phyloP scores from a whole-genome alignment of 2,888 invertebrate genomes.

The Campopleginae sp. region DNA sequence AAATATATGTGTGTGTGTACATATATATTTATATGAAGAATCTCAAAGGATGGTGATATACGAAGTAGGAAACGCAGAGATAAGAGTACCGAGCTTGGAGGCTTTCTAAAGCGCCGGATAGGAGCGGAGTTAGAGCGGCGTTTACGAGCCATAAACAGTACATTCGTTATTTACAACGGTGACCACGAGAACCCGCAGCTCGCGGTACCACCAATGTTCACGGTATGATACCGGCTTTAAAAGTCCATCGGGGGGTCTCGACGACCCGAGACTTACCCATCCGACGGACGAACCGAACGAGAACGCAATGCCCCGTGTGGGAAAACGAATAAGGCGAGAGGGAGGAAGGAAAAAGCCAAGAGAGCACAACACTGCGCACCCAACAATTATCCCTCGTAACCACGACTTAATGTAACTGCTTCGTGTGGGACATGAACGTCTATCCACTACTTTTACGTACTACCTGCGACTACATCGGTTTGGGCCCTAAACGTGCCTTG shows the following conservation, averaged over 20 bases:
- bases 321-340: slow-evolving; percentile 16
- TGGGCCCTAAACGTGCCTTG: background rate
- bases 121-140: slow-evolving; percentile 76
- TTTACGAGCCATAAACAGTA: slow-evolving; percentile 82
- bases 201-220: slow-evolving; percentile 55
- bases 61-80: slow-evolving; percentile 76
- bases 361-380: slow-evolving; percentile 70
- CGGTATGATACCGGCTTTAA: slow-evolving; percentile 27
- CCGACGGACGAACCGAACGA: slow-evolving; percentile 36
- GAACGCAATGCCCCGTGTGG: slow-evolving; percentile 5
- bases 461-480: slow-evolving; percentile 14
- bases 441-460: slow-evolving; percentile 48
- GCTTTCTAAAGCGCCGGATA: slow-evolving; percentile 69
- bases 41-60: slow-evolving; percentile 73
- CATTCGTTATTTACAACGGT: slow-evolving; percentile 80
- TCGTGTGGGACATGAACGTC: slow-evolving; percentile 59
- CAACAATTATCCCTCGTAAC: slow-evolving; percentile 80
- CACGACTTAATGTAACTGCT: slow-evolving; percentile 76
- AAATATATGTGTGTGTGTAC: slow-evolving; percentile 14
- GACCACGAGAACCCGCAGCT: slow-evolving; percentile 66
- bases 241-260: slow-evolving; percentile 55
- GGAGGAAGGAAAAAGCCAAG: slow-evolving; percentile 38
- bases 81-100: slow-evolving; percentile 70
- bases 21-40: slow-evolving; percentile 16
- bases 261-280: slow-evolving; percentile 20